Percentiles rank a stretch among this genome's conserved stretches.
These are phyloP conservation scores for human DNA, from an alignment of 2,113 vertebrate genomes.

Conservation along the genomic window DNA sequence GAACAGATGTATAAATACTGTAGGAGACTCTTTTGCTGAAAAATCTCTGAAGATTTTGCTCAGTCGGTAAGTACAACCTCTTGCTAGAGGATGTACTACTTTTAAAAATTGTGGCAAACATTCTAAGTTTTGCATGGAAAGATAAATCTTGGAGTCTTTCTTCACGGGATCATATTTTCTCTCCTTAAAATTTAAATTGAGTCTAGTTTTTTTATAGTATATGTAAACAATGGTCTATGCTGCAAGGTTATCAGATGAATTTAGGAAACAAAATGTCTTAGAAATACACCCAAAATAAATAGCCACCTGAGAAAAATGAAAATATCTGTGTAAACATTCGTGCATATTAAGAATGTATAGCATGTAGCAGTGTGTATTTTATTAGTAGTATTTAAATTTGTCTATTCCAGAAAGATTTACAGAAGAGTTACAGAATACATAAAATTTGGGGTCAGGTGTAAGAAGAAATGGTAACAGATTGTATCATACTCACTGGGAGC, in stretches of 20 bases:
- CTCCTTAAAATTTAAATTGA: neutral
- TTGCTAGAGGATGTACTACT: neutral
- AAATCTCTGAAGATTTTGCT: conserved; percentile 67
- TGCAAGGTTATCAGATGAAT: neutral
- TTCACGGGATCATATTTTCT: neutral
- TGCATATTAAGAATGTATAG: neutral
- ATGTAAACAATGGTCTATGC: neutral
- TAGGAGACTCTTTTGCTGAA: conserved; percentile 46
- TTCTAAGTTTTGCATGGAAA: neutral
- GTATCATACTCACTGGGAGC: neutral
- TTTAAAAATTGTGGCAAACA: conserved; percentile 27
- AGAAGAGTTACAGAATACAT: neutral
- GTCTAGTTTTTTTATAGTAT: neutral
- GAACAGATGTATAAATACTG: conserved; percentile 54
- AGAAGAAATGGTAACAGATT: neutral
- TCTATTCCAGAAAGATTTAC: neutral
- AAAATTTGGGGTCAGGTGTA: neutral
- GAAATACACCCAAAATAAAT: neutral
- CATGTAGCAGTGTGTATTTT: neutral
- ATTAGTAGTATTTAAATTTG: neutral
- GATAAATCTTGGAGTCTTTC: neutral
- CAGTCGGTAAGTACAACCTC: conserved; percentile 18
- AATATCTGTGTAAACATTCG: neutral
- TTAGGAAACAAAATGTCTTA: conserved; percentile 1
- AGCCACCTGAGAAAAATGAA: neutral